phyloP scores from a whole-genome alignment of 2,797 vertebrate species.

The Phylloscopus collybita region DNA sequence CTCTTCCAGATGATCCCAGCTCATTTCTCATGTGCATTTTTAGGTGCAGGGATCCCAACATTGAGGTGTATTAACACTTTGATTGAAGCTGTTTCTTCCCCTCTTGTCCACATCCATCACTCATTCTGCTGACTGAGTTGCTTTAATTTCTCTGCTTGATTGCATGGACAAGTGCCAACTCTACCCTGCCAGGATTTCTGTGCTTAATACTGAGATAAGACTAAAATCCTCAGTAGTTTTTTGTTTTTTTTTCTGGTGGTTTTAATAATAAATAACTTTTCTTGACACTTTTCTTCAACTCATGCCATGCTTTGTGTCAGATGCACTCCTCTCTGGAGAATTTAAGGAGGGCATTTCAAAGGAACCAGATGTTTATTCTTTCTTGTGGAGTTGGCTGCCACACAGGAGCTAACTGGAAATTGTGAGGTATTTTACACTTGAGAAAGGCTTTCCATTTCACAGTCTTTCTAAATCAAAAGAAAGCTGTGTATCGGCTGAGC shows the following conservation, averaged over 20 bases:
- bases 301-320: slow-evolving; percentile 23
- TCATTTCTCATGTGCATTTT: neutral
- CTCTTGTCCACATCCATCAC: neutral
- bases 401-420: slow-evolving; percentile 59
- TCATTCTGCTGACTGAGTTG: neutral
- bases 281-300: slow-evolving; percentile 23
- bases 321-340: slow-evolving; percentile 4
- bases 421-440: slow-evolving; percentile 1
- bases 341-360: slow-evolving; percentile 41
- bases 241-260: neutral
- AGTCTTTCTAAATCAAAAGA: slow-evolving; percentile 30
- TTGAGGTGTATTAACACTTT: neutral
- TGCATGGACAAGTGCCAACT: neutral
- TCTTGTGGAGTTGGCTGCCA: slow-evolving; percentile 28
- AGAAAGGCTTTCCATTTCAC: slow-evolving; percentile 14
- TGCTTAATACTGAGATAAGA: slow-evolving; percentile 17
- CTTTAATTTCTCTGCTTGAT: neutral
- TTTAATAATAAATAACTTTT: slow-evolving; percentile 33
- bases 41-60: neutral
- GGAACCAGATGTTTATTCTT: slow-evolving; percentile 56
- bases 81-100: neutral
- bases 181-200: neutral
- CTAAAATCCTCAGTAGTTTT: neutral
- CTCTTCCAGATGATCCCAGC: neutral
- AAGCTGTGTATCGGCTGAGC: neutral